Percentiles rank a stretch among this genome's conserved stretches.
Conservation (phyloP, 2,113 vertebrate species). For the Camelus dromedarius region DNA sequence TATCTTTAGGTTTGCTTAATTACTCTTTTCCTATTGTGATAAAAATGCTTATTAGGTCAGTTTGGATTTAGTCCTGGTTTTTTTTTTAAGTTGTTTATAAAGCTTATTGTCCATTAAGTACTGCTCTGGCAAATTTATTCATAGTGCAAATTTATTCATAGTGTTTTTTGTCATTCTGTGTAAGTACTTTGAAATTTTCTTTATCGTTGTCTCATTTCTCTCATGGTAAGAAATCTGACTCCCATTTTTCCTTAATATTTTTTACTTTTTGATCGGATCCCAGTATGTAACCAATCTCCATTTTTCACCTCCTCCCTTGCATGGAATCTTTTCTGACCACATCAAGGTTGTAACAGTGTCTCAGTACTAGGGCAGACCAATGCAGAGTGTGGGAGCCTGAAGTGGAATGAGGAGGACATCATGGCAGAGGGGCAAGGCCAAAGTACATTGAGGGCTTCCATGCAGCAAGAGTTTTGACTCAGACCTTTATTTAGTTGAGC, state of each 20-base stretch:
- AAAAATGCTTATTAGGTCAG: background rate
- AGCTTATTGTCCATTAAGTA: slow-evolving; percentile 4
- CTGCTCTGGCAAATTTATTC: background rate
- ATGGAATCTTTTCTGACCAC: background rate
- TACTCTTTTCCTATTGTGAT: background rate
- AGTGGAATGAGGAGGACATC: too few relatives aligned
- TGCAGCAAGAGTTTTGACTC: background rate
- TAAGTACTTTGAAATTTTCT: background rate
- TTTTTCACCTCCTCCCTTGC: background rate
- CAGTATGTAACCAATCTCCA: background rate
- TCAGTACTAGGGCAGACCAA: too few relatives aligned
- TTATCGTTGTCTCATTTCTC: background rate
- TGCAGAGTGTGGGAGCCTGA: too few relatives aligned
- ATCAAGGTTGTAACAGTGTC: background rate
- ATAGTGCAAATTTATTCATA: background rate
- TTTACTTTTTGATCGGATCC: slow-evolving; percentile 8
- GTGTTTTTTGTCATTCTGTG: background rate
- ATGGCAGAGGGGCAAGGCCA: too few relatives aligned
- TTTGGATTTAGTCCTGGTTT: background rate
- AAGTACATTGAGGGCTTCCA: too few relatives aligned
- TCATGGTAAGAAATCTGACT: background rate
- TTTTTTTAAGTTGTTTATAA: background rate
- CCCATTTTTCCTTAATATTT: background rate
- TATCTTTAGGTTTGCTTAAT: background rate
- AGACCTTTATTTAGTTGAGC: background rate